Percentiles rank a stretch among this genome's conserved stretches.
Evolutionary conservation across 2,888 invertebrate species (phyloP).

Genomic region (Cybosia mesomella): DNA sequence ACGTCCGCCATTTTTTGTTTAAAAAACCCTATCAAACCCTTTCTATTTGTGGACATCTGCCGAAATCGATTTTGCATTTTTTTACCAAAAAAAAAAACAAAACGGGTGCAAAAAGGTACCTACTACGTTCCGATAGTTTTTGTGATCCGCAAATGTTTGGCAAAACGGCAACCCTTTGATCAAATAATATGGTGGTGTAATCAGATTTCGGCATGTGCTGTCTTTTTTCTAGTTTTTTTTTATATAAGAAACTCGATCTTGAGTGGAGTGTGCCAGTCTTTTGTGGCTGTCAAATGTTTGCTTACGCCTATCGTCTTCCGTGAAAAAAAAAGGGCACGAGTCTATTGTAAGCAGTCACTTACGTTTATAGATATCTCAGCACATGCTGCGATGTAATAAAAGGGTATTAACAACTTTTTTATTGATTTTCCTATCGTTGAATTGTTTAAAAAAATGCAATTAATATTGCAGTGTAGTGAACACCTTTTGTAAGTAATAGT

Average conservation of each 20-base stretch:
- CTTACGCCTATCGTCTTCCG: constrained; percentile 81
- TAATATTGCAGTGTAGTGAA: constrained; percentile 46
- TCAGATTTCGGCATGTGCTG: constrained; percentile 87
- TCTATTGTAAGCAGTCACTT: constrained; percentile 62
- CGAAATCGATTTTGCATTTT: constrained; percentile 86
- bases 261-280: constrained; percentile 81
- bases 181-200: constrained; percentile 80
- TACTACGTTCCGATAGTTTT: constrained; percentile 68
- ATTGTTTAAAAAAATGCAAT: constrained; percentile 44
- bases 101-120: constrained; percentile 78
- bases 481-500: constrained; percentile 47
- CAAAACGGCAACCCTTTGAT: constrained; percentile 83
- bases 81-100: constrained; percentile 75
- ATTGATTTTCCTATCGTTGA: constrained; percentile 19
- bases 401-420: constrained; percentile 44
- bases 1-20: constrained; percentile 73
- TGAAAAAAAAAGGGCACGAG: constrained; percentile 81
- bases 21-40: constrained; percentile 79
- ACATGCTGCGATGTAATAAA: constrained; percentile 59
- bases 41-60: constrained; percentile 85
- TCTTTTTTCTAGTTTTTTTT: constrained; percentile 69
- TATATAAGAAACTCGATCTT: constrained; percentile 81
- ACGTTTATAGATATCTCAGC: constrained; percentile 56
- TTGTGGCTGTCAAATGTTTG: constrained; percentile 81
- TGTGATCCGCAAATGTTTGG: constrained; percentile 73